Evolutionary conservation across 2,888 invertebrate genomes (phyloP).

Genomic region (Chymomyza fuscimana): DNA sequence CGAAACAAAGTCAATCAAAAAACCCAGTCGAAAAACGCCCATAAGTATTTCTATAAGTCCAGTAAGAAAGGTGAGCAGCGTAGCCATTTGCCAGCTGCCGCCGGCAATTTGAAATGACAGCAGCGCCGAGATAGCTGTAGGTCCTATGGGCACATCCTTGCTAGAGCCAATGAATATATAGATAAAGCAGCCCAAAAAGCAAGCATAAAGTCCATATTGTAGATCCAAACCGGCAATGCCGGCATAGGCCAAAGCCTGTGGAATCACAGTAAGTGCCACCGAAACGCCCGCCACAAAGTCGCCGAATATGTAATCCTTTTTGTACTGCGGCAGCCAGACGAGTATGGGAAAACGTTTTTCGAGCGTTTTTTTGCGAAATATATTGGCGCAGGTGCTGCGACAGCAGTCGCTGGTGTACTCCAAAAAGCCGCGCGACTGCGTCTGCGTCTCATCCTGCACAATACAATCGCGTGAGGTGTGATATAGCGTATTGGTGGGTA

Average conservation of each 20-base stretch:
- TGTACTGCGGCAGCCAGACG: slow-evolving; percentile 90
- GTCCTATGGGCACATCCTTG: slow-evolving; percentile 95
- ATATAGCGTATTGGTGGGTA: slow-evolving; percentile 76
- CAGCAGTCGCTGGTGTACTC: slow-evolving; percentile 41
- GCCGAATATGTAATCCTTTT: slow-evolving; percentile 86
- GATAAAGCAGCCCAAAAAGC: slow-evolving; percentile 93
- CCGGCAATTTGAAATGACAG: slow-evolving; percentile 90
- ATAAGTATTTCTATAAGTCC: slow-evolving; percentile 89
- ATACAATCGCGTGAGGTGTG: slow-evolving; percentile 77
- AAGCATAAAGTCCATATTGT: slow-evolving; percentile 94
- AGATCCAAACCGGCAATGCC: slow-evolving; percentile 89
- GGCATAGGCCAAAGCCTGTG: slow-evolving; percentile 92
- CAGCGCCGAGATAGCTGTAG: slow-evolving; percentile 94
- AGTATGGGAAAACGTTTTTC: slow-evolving; percentile 88
- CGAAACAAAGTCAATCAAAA: slow-evolving; percentile 93
- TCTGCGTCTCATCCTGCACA: slow-evolving; percentile 80
- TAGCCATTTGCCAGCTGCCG: slow-evolving; percentile 84
- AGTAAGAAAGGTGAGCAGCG: slow-evolving; percentile 87
- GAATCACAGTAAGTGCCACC: slow-evolving; percentile 85
- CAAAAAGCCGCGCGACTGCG: slow-evolving; percentile 53
- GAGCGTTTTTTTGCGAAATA: slow-evolving; percentile 86
- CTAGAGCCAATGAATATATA: slow-evolving; percentile 94
- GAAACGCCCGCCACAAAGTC: slow-evolving; percentile 95
- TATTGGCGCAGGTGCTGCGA: slow-evolving; percentile 77
- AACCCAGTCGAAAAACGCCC: slow-evolving; percentile 91